phyloP scores from a whole-genome alignment of 2,113 vertebrate species.

The Calonectris borealis region DNA sequence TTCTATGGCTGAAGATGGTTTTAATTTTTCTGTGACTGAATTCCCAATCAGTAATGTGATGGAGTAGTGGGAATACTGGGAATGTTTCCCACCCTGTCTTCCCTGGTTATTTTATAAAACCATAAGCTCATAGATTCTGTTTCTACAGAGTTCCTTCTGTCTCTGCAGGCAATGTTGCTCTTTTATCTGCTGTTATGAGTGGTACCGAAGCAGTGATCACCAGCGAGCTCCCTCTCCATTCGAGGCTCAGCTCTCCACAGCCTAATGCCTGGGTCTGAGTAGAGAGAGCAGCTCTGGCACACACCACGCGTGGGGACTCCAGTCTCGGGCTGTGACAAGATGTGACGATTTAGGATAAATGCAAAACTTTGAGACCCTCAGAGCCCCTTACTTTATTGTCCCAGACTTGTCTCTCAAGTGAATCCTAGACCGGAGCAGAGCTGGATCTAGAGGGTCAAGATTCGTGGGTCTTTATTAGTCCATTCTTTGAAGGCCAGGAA shows the following conservation, averaged over 20 bases:
- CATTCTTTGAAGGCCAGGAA: neutral
- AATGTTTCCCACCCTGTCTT: neutral
- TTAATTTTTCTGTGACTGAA: neutral
- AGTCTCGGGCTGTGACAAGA: neutral
- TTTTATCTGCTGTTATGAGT: neutral
- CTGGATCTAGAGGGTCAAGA: neutral
- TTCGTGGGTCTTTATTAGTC: neutral
- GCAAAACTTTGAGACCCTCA: neutral
- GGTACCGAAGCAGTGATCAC: neutral
- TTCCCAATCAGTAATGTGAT: neutral
- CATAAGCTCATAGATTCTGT: neutral
- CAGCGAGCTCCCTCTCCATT: neutral
- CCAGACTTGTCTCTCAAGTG: neutral
- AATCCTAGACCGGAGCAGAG: neutral
- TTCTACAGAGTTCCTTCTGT: neutral
- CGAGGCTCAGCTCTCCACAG: neutral
- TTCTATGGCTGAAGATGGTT: neutral
- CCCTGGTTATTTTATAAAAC: neutral
- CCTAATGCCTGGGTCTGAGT: neutral
- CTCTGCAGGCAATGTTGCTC: neutral
- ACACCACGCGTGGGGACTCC: fast-evolving
- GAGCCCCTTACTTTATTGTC: neutral
- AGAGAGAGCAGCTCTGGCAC: neutral
- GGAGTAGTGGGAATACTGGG: neutral
- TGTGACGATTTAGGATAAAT: neutral